Evolutionary conservation across 1,140 invertebrate genomes (phyloP).

Genomic region (Neodiprion lecontei): DNA sequence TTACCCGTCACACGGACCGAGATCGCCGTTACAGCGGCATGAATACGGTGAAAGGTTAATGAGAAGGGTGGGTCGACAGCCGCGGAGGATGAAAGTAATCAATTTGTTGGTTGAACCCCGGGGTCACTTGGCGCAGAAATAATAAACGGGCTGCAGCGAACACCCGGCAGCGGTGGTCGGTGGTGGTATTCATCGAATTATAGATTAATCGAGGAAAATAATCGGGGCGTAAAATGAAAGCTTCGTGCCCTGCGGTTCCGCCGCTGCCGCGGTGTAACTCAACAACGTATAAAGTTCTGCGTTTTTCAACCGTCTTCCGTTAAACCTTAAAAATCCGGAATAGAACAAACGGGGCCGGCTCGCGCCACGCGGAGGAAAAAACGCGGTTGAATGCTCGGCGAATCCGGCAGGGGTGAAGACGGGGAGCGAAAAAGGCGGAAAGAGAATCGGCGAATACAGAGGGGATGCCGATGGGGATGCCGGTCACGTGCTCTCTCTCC

Average conservation of each 20-base stretch:
- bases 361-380: neutral
- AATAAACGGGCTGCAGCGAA: neutral
- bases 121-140: neutral
- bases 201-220: slow-evolving; percentile 38
- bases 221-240: slow-evolving; percentile 41
- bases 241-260: slow-evolving; percentile 26
- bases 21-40: too few species aligned
- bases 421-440: neutral
- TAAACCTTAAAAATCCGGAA: too few species aligned
- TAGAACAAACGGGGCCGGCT: too few species aligned
- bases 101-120: neutral
- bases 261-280: neutral
- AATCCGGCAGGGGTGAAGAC: too few species aligned
- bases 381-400: neutral
- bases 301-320: too few species aligned
- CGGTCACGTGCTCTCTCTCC: neutral
- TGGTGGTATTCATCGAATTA: slow-evolving; percentile 1
- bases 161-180: neutral
- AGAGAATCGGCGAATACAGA: neutral
- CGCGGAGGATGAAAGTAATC: too few species aligned
- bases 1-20: too few species aligned
- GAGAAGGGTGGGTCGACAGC: too few species aligned
- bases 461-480: neutral
- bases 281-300: neutral
- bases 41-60: too few species aligned